Conservation (phyloP, 2,797 vertebrate species). For the Ctenopoma multispine region DNA sequence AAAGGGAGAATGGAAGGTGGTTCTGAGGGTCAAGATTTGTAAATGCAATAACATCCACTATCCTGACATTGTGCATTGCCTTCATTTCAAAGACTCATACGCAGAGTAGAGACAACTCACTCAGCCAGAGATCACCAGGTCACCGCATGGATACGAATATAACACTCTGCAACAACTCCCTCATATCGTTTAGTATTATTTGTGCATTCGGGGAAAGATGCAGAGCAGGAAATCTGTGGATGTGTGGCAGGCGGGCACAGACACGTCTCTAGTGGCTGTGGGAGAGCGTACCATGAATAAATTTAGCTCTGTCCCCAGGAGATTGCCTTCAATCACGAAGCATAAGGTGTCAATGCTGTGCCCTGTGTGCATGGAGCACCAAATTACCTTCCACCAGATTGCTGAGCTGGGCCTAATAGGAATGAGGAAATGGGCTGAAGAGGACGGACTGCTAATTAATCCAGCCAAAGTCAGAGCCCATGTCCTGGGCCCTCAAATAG, state of each 20-base stretch:
- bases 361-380: constrained; percentile 79
- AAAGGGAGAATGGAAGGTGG: constrained; percentile 53
- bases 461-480: constrained; percentile 76
- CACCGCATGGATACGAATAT: constrained; percentile 54
- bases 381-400: constrained; percentile 85
- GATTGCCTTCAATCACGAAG: constrained; percentile 87
- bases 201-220: constrained; percentile 80
- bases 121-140: constrained; percentile 57
- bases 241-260: constrained; percentile 72
- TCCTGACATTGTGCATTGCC: constrained; percentile 55
- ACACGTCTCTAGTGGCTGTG: constrained; percentile 80
- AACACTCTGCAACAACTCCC: constrained; percentile 70
- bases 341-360: constrained; percentile 85
- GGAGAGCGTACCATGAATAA: constrained; percentile 85
- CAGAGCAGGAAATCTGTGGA: constrained; percentile 79
- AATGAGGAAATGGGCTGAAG: constrained; percentile 69
- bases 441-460: constrained; percentile 80
- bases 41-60: constrained; percentile 65
- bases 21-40: constrained; percentile 53
- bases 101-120: constrained; percentile 32
- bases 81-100: constrained; percentile 49
- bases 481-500: constrained; percentile 64
- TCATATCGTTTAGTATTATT: constrained; percentile 81
- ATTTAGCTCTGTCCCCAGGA: constrained; percentile 83
- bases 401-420: constrained; percentile 80